Percentiles rank a stretch among this genome's conserved stretches.
phyloP scores from a whole-genome alignment of 2,113 vertebrate genomes.

The Syngnathus floridae region DNA sequence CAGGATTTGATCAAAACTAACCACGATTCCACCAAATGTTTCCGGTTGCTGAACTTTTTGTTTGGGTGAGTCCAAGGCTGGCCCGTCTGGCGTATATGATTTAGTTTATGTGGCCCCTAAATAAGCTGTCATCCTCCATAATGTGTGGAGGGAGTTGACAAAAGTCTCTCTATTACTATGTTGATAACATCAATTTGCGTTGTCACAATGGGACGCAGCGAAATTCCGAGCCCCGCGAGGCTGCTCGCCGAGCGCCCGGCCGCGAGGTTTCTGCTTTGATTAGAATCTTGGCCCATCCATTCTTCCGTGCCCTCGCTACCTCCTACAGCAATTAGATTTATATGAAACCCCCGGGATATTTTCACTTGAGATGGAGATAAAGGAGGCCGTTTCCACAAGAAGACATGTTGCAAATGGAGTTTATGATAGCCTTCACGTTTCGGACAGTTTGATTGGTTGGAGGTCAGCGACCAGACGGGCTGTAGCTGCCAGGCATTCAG shows the following conservation, averaged over 20 bases:
- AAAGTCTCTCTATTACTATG: constrained; percentile 58
- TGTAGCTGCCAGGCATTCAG: not conserved
- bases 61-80: constrained; percentile 8
- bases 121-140: constrained; percentile 58
- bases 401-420: constrained; percentile 18
- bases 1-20: too few relatives aligned
- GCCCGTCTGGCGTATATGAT: constrained; percentile 53
- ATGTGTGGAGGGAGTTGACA: constrained; percentile 45
- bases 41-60: constrained; percentile 1
- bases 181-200: constrained; percentile 59
- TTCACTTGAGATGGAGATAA: constrained; percentile 11
- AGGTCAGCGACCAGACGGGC: not conserved
- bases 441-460: constrained; percentile 1
- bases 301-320: constrained; percentile 23
- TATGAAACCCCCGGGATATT: constrained; percentile 19
- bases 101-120: constrained; percentile 56
- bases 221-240: constrained; percentile 31
- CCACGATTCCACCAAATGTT: too few relatives aligned
- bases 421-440: constrained; percentile 8
- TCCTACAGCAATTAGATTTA: constrained; percentile 31
- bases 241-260: constrained; percentile 26
- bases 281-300: constrained; percentile 46
- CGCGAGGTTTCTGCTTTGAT: constrained; percentile 48
- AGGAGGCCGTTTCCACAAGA: not conserved
- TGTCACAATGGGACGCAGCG: constrained; percentile 48